Percentiles rank a stretch among this genome's conserved stretches.
phyloP scores from a whole-genome alignment of 2,797 vertebrate species.

The Falco naumanni region DNA sequence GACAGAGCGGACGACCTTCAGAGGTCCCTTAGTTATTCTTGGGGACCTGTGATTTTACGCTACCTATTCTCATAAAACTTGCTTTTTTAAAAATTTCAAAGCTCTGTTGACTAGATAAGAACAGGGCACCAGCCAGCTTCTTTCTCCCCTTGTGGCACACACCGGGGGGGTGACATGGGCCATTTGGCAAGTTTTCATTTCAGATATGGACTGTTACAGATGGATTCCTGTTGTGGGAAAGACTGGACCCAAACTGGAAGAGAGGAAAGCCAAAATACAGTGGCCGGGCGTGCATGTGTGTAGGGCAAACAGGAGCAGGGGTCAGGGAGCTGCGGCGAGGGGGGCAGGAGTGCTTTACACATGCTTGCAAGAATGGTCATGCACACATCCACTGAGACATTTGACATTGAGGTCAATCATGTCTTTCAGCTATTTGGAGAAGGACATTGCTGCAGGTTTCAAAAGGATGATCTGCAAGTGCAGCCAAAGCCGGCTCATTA shows the following conservation, averaged over 20 bases:
- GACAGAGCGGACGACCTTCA: neutral
- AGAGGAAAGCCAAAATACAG: neutral
- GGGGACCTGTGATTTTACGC: neutral
- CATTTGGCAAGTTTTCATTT: neutral
- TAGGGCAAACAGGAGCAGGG: neutral
- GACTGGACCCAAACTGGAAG: neutral
- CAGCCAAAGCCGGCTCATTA: conserved; percentile 57
- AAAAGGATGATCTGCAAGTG: conserved; percentile 49
- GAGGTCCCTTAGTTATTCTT: neutral
- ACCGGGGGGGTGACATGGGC: neutral
- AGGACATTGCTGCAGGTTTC: conserved; percentile 1
- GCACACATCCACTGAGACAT: conserved; percentile 41
- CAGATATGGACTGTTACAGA: neutral
- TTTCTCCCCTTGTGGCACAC: neutral
- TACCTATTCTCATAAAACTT: neutral
- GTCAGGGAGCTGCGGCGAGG: neutral
- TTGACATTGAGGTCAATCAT: conserved; percentile 59
- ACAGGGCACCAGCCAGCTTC: neutral
- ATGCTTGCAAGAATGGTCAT: neutral
- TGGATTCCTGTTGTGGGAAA: accelerated
- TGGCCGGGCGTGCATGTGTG: accelerated
- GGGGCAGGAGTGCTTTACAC: neutral
- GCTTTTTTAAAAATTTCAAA: neutral
- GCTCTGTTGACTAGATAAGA: neutral
- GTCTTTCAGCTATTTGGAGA: conserved; percentile 60